These are phyloP conservation scores for Drosophila lowei DNA, from an alignment of 1,140 invertebrate species.

Conservation along the genomic window DNA sequence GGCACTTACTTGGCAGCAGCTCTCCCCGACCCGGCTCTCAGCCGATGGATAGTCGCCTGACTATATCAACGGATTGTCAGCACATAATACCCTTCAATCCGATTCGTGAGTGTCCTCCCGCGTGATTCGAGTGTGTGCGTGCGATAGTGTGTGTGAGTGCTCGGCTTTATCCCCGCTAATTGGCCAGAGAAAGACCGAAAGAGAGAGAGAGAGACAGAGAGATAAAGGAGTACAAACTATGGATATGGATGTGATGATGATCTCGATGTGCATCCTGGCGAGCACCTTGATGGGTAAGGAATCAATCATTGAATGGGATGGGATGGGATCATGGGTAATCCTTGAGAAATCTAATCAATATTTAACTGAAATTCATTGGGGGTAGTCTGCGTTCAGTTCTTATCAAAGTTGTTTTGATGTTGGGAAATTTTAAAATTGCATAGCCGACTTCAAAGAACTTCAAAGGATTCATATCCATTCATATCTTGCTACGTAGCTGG, in stretches of 20 bases:
- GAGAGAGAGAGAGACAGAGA: slow-evolving; percentile 12
- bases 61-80: slow-evolving; percentile 47
- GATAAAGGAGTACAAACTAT: slow-evolving; percentile 33
- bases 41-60: slow-evolving; percentile 22
- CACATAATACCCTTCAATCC: slow-evolving; percentile 27
- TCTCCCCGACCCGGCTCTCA: slow-evolving; percentile 19
- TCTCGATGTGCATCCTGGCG: slow-evolving; percentile 28
- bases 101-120: slow-evolving; percentile 13
- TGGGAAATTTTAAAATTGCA: too few species aligned
- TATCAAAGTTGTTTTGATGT: too few species aligned
- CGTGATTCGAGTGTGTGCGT: slow-evolving; percentile 32
- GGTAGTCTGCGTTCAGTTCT: too few species aligned
- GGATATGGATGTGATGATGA: slow-evolving; percentile 46
- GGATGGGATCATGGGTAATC: too few species aligned
- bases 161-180: slow-evolving; percentile 56
- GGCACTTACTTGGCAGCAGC: slow-evolving; percentile 43
- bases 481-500: too few species aligned
- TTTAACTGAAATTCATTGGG: too few species aligned
- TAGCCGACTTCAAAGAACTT: too few species aligned
- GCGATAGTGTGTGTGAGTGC: slow-evolving; percentile 26
- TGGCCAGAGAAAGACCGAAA: slow-evolving; percentile 39
- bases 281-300: slow-evolving; percentile 57
- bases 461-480: too few species aligned
- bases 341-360: background rate
- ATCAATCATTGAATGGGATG: background rate